A percentile compares a stretch with the other conserved stretches of the same genome.
Evolutionary conservation across 2,113 vertebrate genomes (phyloP).

Genomic region (Elephas maximus): DNA sequence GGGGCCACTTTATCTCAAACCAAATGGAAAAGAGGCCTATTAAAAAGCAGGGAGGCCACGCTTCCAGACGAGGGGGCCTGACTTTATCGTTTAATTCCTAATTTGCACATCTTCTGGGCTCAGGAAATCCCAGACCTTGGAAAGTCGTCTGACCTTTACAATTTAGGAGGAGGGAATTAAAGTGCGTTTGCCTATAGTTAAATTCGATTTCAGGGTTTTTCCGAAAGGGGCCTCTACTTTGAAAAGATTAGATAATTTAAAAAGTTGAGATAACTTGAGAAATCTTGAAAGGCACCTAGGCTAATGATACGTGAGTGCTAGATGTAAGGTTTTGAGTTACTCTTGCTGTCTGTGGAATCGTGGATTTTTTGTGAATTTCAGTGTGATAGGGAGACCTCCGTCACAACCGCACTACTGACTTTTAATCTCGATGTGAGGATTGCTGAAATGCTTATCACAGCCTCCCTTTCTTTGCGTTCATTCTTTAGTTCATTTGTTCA

Average conservation of each 20-base stretch:
- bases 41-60: constrained; percentile 74
- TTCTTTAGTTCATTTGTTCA: constrained; percentile 19
- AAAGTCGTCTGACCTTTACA: constrained; percentile 70
- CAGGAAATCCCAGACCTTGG: constrained; percentile 70
- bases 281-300: neutral
- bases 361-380: neutral
- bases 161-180: constrained; percentile 50
- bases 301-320: neutral
- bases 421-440: neutral
- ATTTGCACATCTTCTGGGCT: constrained; percentile 77
- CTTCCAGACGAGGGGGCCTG: constrained; percentile 65
- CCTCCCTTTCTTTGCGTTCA: neutral
- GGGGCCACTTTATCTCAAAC: constrained; percentile 75
- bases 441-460: neutral
- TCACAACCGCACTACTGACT: neutral
- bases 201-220: constrained; percentile 39
- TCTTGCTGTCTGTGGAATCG: neutral
- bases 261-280: constrained; percentile 35
- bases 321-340: neutral
- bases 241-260: constrained; percentile 36
- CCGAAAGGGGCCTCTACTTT: neutral
- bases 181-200: constrained; percentile 32
- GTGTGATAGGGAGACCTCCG: neutral
- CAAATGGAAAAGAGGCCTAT: constrained; percentile 72
- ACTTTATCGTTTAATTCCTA: constrained; percentile 77